phyloP scores from a whole-genome alignment of 2,888 invertebrate species.

The Rhamnusium bicolor region DNA sequence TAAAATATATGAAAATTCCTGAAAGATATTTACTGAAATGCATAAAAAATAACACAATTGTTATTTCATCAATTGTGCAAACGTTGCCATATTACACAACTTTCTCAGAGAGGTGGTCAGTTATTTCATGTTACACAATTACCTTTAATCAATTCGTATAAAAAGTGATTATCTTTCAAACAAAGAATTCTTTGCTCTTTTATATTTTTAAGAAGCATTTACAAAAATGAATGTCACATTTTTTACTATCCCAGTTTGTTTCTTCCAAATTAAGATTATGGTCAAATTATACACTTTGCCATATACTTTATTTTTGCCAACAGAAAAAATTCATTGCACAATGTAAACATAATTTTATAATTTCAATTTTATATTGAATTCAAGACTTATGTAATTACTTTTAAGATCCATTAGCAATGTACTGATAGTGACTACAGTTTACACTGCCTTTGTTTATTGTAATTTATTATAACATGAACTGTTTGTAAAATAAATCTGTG shows the following conservation, averaged over 20 bases:
- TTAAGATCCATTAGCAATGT: slow-evolving; percentile 49
- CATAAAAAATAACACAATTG: too few species aligned
- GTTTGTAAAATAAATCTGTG: slow-evolving; percentile 71
- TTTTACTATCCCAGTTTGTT: background rate
- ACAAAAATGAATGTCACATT: background rate
- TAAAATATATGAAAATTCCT: too few species aligned
- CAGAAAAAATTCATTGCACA: slow-evolving; percentile 13
- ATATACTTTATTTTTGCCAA: background rate
- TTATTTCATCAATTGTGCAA: too few species aligned
- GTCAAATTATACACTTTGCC: background rate
- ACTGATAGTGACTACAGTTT: slow-evolving; percentile 57
- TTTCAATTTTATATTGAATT: slow-evolving; percentile 23
- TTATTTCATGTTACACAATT: too few species aligned
- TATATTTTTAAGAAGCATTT: background rate
- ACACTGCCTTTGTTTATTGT: slow-evolving; percentile 65
- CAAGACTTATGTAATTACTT: slow-evolving; percentile 32
- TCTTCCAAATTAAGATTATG: background rate
- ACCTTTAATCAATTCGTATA: too few species aligned
- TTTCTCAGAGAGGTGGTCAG: too few species aligned
- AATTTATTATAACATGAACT: slow-evolving; percentile 67
- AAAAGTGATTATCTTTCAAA: background rate
- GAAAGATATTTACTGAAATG: too few species aligned
- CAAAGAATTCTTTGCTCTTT: background rate
- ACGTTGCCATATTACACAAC: too few species aligned
- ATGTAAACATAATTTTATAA: slow-evolving; percentile 13